Conservation (phyloP, 92 coral and sea anemone species). For the Epizoanthus scotinus region DNA sequence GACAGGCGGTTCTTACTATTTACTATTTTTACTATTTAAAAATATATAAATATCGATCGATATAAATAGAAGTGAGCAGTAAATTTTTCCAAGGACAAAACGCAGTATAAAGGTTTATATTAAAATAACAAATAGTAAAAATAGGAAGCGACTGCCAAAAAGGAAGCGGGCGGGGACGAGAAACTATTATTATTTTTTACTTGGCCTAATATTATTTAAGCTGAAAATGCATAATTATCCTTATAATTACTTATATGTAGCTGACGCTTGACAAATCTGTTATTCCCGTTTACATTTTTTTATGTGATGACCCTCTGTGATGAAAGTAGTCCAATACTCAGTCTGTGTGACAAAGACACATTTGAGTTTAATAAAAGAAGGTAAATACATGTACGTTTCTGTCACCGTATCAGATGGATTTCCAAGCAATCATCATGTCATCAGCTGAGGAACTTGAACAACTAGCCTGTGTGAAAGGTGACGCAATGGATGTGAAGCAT, state of each 20-base stretch:
- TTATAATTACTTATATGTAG: not conserved
- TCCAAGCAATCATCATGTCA: constrained; percentile 26
- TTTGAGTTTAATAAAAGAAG: not conserved
- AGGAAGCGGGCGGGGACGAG: too few species aligned
- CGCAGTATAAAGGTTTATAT: too few species aligned
- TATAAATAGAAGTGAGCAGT: too few species aligned
- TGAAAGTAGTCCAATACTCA: not conserved
- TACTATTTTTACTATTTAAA: too few species aligned
- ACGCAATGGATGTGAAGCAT: constrained; percentile 40
- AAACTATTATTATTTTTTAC: too few species aligned
- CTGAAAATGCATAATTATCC: constrained; percentile 3
- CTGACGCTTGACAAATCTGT: not conserved
- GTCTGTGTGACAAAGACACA: not conserved
- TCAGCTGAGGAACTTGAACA: constrained; percentile 44
- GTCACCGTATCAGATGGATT: constrained; percentile 50
- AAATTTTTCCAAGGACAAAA: too few species aligned
- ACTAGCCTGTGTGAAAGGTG: constrained; percentile 38
- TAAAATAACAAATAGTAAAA: too few species aligned
- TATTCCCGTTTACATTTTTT: not conserved
- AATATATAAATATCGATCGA: too few species aligned
- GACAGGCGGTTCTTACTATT: too few species aligned
- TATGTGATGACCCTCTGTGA: not conserved
- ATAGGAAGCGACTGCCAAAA: too few species aligned
- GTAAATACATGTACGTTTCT: constrained; percentile 16
- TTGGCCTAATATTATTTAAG: not conserved